Evolutionary conservation across 35 echinoderm and acorn worm species (phyloP), one percentile per base, ranked within the genome.

Genomic region (Chiridota heheva): DNA sequence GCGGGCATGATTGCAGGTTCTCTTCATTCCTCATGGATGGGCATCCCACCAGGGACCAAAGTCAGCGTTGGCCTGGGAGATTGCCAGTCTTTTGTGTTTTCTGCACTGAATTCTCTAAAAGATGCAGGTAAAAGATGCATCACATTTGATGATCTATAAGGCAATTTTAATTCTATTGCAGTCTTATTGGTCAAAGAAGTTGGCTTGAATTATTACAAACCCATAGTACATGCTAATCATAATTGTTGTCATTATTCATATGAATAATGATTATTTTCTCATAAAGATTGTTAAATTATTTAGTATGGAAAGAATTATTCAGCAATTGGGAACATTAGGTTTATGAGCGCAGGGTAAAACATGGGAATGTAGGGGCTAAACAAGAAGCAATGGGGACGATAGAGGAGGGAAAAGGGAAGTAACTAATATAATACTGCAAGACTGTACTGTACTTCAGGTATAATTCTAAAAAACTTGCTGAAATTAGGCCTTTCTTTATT

Each of bases 51-150:
- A 3, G 93, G 88, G 17, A 78, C 79, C 22, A 51, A 72, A 72
- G 89, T 97, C 24, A 69, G 78, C 20, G 79, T 88, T 56, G 94
- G 82, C 1, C 84, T 97, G 88, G 94, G 94, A 25, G 94, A 97
- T 60, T 53, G 91, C 6, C 89, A 78, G 12, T 97, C 88, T 70
- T 88, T 72, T 4, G 72, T 97, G 27, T 46, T 90, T 42, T 84
- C 94, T 64, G 42, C 70, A 0, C 44, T 97, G 16, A 7, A 79
- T 10, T 39, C 72, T 15, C 51, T 80, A 38, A 58, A 40, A 70
- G 78, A 91, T 85, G 94, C 84, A 57, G 94, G 94, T 97, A 78
- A 30, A 45, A n/a, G n/a, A n/a, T n/a, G n/a, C n/a, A n/a, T n/a
- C n/a, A n/a, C 25, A 40, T 29, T 10, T 18, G 35, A 56, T 77